A percentile compares a stretch with the other conserved stretches of the same genome.
These are phyloP conservation scores for Pelodytes ibericus DNA, from an alignment of 2,797 vertebrate genomes.

Conservation along the genomic window DNA sequence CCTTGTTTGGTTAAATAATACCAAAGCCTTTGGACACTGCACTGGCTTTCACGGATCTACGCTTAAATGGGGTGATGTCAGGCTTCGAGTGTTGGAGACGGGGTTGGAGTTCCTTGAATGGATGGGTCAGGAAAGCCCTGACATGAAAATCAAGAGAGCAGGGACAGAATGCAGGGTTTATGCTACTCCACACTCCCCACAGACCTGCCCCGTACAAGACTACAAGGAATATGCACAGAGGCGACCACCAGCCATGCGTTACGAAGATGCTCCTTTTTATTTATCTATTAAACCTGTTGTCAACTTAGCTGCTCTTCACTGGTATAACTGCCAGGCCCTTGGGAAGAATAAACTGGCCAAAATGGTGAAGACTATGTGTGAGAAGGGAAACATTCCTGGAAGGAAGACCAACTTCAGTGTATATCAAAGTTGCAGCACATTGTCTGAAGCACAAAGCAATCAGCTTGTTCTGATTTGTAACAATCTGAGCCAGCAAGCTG, in stretches of 20 bases:
- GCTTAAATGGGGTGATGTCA: constrained; percentile 82
- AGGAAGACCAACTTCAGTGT: constrained; percentile 84
- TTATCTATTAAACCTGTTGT: constrained; percentile 82
- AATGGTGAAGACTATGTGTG: constrained; percentile 87
- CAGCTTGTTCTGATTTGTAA: constrained; percentile 83
- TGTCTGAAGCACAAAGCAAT: constrained; percentile 84
- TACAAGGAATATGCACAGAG: constrained; percentile 83
- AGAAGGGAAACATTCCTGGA: constrained; percentile 83
- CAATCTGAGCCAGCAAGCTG: constrained; percentile 81
- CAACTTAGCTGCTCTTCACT: constrained; percentile 80
- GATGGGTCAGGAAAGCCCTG: constrained; percentile 78
- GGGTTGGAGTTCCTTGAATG: constrained; percentile 82
- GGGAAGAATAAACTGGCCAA: constrained; percentile 86
- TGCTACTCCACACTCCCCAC: constrained; percentile 77
- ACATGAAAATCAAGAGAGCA: constrained; percentile 75
- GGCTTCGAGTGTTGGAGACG: constrained; percentile 76
- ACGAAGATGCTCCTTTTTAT: constrained; percentile 81
- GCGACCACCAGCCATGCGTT: constrained; percentile 81
- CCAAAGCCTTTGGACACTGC: constrained; percentile 82
- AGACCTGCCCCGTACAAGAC: constrained; percentile 83
- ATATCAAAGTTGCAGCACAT: constrained; percentile 82
- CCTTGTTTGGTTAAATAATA: constrained; percentile 85
- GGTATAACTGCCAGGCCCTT: constrained; percentile 84
- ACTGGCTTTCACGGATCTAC: constrained; percentile 82
- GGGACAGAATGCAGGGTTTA: constrained; percentile 80